Evolutionary conservation across 2,113 vertebrate genomes (phyloP).

Genomic region (Hymenochirus boettgeri): DNA sequence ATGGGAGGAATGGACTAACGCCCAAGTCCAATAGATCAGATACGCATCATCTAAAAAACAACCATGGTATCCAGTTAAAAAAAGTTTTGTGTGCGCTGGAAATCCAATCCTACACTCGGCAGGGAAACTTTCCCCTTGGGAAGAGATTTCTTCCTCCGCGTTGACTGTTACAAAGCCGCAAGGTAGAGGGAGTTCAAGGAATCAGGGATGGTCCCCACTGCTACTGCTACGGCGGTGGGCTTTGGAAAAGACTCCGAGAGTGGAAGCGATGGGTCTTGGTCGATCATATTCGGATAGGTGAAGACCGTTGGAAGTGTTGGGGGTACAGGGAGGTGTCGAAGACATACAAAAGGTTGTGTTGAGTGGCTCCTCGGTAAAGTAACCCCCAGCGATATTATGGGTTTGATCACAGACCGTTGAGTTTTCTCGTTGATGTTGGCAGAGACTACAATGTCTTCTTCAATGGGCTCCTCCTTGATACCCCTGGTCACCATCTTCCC

Average conservation of each 20-base stretch:
- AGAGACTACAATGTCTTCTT: conserved; percentile 60
- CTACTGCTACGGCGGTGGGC: conserved; percentile 97
- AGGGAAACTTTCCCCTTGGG: conserved; percentile 16
- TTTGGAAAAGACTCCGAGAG: conserved; percentile 96
- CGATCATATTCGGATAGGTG: conserved; percentile 93
- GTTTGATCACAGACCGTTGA: conserved; percentile 95
- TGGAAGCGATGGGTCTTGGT: conserved; percentile 89
- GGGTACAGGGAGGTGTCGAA: conserved; percentile 89
- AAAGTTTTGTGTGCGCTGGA: not conserved
- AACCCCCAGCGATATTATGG: conserved; percentile 86
- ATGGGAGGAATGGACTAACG: conserved; percentile 9
- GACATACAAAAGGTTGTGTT: conserved; percentile 94
- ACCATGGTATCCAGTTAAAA: conserved; percentile 28
- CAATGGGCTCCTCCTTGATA: conserved; percentile 90
- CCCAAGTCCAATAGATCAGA: no score
- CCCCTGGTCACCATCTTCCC: conserved; percentile 57
- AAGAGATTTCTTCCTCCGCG: not conserved
- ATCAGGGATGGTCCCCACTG: conserved; percentile 98
- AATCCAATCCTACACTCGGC: not conserved
- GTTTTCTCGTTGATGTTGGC: conserved; percentile 65
- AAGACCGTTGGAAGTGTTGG: conserved; percentile 90
- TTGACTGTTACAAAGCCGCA: conserved; percentile 81
- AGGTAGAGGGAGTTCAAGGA: conserved; percentile 98
- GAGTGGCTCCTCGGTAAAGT: conserved; percentile 90
- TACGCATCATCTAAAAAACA: not conserved